phyloP scores from a whole-genome alignment of 1,140 invertebrate genomes.

The Hylaeus anthracinus region DNA sequence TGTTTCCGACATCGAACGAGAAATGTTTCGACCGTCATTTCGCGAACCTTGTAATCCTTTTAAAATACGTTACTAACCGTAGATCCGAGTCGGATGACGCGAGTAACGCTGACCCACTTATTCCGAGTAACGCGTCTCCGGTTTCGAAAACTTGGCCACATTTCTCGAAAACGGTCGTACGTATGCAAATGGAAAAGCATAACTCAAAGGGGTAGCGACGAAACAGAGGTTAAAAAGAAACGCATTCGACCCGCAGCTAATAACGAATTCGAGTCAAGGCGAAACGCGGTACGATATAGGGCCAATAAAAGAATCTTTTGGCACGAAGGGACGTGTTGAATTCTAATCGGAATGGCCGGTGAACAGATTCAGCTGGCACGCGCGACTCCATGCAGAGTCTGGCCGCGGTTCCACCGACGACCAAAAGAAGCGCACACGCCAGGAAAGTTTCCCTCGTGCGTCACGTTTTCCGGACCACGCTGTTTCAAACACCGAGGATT shows the following conservation, averaged over 20 bases:
- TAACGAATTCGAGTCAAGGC: not conserved
- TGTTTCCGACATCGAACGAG: no score
- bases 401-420: no score
- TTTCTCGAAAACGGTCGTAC: not conserved
- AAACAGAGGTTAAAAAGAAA: not conserved
- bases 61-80: no score
- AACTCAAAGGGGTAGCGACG: not conserved
- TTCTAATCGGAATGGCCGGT: not conserved
- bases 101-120: conserved; percentile 1
- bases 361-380: conserved; percentile 34
- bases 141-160: not conserved
- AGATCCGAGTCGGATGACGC: not conserved
- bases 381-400: not conserved
- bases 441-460: conserved; percentile 16
- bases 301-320: conserved; percentile 41
- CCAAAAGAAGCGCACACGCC: not conserved
- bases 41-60: not conserved
- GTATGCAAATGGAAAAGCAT: not conserved
- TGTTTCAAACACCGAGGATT: not conserved
- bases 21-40: not conserved
- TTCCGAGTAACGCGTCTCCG: not conserved
- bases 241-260: not conserved
- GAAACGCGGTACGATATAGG: not conserved
- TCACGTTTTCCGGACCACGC: not conserved
- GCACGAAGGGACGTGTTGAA: conserved; percentile 8